These are phyloP conservation scores for Phylloscopus collybita DNA, from an alignment of 2,797 vertebrate species.

Conservation along the genomic window DNA sequence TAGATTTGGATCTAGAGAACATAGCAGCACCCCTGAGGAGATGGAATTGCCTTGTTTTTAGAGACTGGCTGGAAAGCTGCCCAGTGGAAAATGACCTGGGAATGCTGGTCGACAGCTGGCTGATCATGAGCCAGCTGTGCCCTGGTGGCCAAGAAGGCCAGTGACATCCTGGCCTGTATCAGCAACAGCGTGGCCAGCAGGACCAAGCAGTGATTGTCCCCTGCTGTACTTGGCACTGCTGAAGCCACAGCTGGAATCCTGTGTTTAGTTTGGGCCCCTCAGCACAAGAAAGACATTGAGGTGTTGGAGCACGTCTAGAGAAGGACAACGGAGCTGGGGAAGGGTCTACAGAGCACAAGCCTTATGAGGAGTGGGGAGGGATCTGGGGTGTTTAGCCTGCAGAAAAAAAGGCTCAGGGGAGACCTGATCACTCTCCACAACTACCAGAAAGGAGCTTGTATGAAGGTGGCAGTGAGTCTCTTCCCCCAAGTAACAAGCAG, in stretches of 20 bases:
- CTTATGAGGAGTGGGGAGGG: background rate
- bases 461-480: accelerated
- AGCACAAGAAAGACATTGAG: background rate
- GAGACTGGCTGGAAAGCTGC: background rate
- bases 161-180: background rate
- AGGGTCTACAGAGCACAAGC: background rate
- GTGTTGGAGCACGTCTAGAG: accelerated
- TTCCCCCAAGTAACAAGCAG: background rate
- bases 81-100: background rate
- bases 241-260: accelerated
- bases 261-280: background rate
- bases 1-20: background rate
- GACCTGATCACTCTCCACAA: background rate
- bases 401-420: background rate
- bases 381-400: background rate
- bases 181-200: background rate
- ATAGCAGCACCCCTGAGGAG: background rate
- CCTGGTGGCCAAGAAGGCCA: background rate
- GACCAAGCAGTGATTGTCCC: accelerated
- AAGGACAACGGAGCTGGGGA: accelerated
- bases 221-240: accelerated
- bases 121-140: background rate
- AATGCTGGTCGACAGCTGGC: accelerated
- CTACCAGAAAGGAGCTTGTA: background rate
- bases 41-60: background rate